Base-by-base conservation (phyloP, 2,797 vertebrate species). In the Graptemys geographica region DNA sequence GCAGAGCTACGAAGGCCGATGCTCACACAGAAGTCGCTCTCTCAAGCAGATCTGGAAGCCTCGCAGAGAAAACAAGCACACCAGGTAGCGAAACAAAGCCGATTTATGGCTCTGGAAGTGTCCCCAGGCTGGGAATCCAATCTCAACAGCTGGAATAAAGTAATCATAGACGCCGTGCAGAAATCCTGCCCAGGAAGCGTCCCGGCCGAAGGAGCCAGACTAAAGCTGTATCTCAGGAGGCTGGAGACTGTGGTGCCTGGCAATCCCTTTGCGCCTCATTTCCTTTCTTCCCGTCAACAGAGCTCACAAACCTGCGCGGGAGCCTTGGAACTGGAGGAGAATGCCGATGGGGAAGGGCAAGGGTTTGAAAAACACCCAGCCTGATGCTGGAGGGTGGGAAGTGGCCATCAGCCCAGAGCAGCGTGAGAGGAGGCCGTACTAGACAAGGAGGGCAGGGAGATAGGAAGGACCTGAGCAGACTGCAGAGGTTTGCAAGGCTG, bases 231-330 rank as follows among this genome's bases (percentile, higher is more conserved):
- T 86, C 83, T 23, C 91, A 41, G 91, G 96, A 97, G 95, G 90
- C 84, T 8, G 6, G 93, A 96, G 97, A 93, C 95, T 97, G 96
- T 93, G 96, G 95, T 96, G 97, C 95, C 96, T 98, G 96, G 96
- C 96, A 96, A 62, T 87, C 91, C 44, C 81, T 93, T 90, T 88
- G 90, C 93, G 93, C 95, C 91, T 78, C 47, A 83, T 95, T 97
- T 96, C 94, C 97, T 96, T 91, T 94, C 95, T 96, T 97, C 93
- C 94, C 95, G 93, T 95, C 97, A 97, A 94, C 83, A 94, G 94
- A 2, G 21, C 82, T 57, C 52, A 78, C 80, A 95, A 91, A 97
- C 92, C 95, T 94, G 91, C 8, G 47, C 59, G 0, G 81, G 81
- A 93, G 83, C 81, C 82, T 59, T 81, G 31, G 1, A 0, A 72